These are phyloP conservation scores for Copsychus sechellarum DNA, from an alignment of 2,113 vertebrate species.

Conservation along the genomic window DNA sequence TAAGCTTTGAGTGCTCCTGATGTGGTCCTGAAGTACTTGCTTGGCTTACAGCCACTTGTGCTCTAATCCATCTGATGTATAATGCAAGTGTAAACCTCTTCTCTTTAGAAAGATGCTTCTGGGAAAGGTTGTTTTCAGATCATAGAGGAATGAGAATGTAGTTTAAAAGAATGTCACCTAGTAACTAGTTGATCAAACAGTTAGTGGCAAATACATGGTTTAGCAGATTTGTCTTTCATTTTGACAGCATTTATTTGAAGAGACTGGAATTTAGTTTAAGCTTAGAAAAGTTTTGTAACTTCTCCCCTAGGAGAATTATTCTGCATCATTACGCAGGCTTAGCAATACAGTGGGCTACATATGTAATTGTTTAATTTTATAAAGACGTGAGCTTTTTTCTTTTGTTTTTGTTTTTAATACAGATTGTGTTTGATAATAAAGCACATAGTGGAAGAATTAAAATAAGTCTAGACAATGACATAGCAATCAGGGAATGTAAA, in stretches of 20 bases:
- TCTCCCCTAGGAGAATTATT: not conserved
- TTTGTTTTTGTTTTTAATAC: not conserved
- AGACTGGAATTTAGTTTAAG: not conserved
- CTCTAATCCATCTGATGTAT: not conserved
- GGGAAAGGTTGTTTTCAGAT: not conserved
- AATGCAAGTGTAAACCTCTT: not conserved
- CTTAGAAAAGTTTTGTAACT: not conserved
- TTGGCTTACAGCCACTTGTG: not conserved
- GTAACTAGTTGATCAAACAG: not conserved
- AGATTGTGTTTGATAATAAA: slow-evolving; percentile 91
- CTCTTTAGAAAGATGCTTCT: not conserved
- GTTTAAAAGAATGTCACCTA: not conserved
- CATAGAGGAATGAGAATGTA: not conserved
- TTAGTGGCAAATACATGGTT: not conserved
- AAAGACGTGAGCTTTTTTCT: not conserved
- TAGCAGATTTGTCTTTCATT: not conserved
- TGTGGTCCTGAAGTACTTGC: not conserved
- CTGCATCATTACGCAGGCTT: not conserved
- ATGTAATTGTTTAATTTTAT: not conserved
- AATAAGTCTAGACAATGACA: slow-evolving; percentile 83
- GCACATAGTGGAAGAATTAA: slow-evolving; percentile 92
- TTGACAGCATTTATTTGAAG: not conserved
- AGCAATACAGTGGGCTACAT: not conserved
- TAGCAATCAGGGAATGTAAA: slow-evolving; percentile 87
- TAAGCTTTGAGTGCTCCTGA: not conserved